A percentile compares a stretch with the other conserved stretches of the same genome.
Conservation (phyloP, 2,797 vertebrate genomes). For the Eulemur rubriventer region DNA sequence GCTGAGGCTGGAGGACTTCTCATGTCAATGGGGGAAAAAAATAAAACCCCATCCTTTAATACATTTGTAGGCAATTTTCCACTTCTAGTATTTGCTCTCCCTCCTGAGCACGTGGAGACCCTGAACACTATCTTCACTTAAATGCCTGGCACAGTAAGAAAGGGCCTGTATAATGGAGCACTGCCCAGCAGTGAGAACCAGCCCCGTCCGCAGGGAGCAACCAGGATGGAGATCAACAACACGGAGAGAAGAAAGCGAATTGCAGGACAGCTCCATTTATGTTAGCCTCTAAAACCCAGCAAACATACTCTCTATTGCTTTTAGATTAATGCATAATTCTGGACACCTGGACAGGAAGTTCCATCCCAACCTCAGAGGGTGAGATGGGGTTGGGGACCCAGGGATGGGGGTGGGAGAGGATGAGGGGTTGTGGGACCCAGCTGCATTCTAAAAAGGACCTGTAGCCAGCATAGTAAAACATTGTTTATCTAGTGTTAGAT, state of each 20-base stretch:
- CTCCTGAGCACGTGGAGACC: background rate
- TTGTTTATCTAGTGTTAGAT: background rate
- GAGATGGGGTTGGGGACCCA: background rate
- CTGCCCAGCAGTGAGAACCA: background rate
- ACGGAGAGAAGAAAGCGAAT: background rate
- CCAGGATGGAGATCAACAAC: too few relatives aligned
- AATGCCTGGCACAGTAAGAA: background rate
- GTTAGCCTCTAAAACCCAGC: background rate
- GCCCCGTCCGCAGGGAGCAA: background rate
- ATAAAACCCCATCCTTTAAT: background rate
- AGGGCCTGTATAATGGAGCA: too few relatives aligned
- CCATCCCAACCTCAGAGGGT: background rate
- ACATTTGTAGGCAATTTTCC: background rate
- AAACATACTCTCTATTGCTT: background rate
- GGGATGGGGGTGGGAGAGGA: too few relatives aligned
- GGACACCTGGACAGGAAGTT: background rate
- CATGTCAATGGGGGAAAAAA: background rate
- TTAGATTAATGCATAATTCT: background rate
- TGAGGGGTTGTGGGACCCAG: background rate
- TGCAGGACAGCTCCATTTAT: background rate
- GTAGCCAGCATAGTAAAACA: background rate
- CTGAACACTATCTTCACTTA: too few relatives aligned
- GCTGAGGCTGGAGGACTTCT: background rate
- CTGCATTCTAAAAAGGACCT: background rate
- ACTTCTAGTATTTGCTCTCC: background rate